Evolutionary conservation across 2,888 invertebrate species (phyloP), one percentile per base, ranked within the genome.

Genomic region (Tipula confusa): DNA sequence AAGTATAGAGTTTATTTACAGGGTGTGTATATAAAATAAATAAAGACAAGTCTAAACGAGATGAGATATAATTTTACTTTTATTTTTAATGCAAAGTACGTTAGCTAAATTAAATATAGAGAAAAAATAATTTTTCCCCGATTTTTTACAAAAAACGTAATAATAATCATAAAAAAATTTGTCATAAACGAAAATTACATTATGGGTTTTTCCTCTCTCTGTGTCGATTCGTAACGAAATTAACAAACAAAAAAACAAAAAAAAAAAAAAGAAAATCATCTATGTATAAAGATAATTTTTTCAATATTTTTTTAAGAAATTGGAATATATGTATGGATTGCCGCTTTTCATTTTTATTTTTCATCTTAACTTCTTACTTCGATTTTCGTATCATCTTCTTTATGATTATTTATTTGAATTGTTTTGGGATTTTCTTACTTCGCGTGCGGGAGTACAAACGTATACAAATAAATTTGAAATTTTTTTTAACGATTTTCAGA

Each of bases 381-480:
- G 18, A 24, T 64, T 64, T 64, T 24, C 24, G 24, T 64, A 64
- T 24, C 64, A 64, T 64, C 9, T 64, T 64, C n/a, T 24, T 64
- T 64, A 64, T 64, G 64, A 24, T 64, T 64, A 64, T 64, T 64
- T 64, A 64, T 64, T 64, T 64, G 64, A 64, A 64, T 64, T 64
- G 64, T 64, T 64, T 64, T 64, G 64, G 64, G 64, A 64, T 64
- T 24, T 64, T 64, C 64, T 64, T 64, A 24, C 64, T 24, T 64
- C 64, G 64, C 38, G 13, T 24, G 24, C 64, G 43, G 43, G 43
- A 43, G 13, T 38, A 38, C 38, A 38, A 43, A 43, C n/a, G 15
- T 6, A 43, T 15, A 43, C 4, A 15, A n/a, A n/a, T n/a, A 7
- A 18, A 64, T 64, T 64, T 18, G 24, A 24, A 64, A 9, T 13